These are phyloP conservation scores for Torymus aiolomorphi DNA, from an alignment of 2,888 invertebrate genomes.

Conservation along the genomic window DNA sequence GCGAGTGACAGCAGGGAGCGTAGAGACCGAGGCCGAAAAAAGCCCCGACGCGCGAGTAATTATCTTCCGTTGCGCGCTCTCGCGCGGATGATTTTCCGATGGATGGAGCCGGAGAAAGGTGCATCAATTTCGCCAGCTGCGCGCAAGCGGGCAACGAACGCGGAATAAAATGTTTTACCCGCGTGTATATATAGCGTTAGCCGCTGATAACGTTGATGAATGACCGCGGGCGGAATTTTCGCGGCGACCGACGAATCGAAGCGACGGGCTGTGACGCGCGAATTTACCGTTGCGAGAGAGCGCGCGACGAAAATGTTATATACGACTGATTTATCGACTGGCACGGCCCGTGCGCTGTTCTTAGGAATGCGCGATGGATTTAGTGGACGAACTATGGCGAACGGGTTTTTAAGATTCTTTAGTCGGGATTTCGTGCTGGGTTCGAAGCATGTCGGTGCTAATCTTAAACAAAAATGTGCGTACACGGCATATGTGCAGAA, in stretches of 20 bases:
- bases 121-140: constrained; percentile 42
- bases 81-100: constrained; percentile 42
- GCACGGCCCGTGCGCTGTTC: too few relatives aligned
- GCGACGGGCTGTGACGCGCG: constrained; percentile 1
- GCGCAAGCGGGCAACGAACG: too few relatives aligned
- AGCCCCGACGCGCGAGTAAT: constrained; percentile 28
- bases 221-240: constrained; percentile 28
- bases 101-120: constrained; percentile 32
- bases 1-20: not conserved
- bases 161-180: constrained; percentile 41
- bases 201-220: constrained; percentile 48
- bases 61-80: constrained; percentile 45
- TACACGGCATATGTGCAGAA: too few relatives aligned
- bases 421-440: too few relatives aligned
- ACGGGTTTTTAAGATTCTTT: too few relatives aligned
- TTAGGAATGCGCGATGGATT: too few relatives aligned
- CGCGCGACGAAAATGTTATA: constrained; percentile 23
- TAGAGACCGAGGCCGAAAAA: not conserved
- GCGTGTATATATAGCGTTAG: constrained; percentile 1
- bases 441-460: too few relatives aligned
- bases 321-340: too few relatives aligned
- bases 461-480: too few relatives aligned
- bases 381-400: too few relatives aligned
- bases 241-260: constrained; percentile 10
- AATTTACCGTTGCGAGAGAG: constrained; percentile 13